Base-by-base conservation (phyloP, 2,113 vertebrate genomes). In the Desmodus rotundus region DNA sequence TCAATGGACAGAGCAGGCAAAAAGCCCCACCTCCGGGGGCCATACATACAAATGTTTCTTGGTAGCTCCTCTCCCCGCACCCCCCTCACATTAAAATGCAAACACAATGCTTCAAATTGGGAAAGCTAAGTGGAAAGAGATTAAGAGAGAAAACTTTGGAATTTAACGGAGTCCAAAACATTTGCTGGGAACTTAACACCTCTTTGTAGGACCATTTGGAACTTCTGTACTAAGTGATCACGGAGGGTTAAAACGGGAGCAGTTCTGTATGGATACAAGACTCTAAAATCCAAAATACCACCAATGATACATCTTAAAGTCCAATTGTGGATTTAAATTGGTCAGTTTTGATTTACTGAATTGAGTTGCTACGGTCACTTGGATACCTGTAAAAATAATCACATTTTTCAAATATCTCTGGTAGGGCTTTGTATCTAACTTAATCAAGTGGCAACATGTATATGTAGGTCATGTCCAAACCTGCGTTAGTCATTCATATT, bases 401-500 rank as follows among this genome's bases (percentile, higher is more conserved):
- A 95, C 89, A 97, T 96, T 97, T 95, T 97, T 82, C 96, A 97
- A 96, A 97, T 89, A 96, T 96, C 95, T 97, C 89, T 96, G 94
- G 52, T 96, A 97, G 97, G 94, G 96, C 95, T 97, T 97, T 98
- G 91, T 97, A 97, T 94, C 95, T 95, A 95, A 92, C 95, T 93
- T 85, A 97, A 96, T 92, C 97, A 96, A 94, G 96, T 97, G 92
- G 96, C 96, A 97, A 96, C 91, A 95, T 90, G 96, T 96, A 98
- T 93, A 91, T 95, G 93, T 97, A 98, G 96, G 93, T 96, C 91
- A 97, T 93, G 88, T 97, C 92, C 97, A 98, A 96, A 98, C 91
- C 97, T 97, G 91, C 86, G 96, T 94, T 96, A 97, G 88, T 97
- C 97, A 97, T 97, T 96, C 89, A 96, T 96, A 98, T 98, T 98